Evolutionary conservation across 2,113 vertebrate genomes (phyloP).

Genomic region (Myotis brandtii): DNA sequence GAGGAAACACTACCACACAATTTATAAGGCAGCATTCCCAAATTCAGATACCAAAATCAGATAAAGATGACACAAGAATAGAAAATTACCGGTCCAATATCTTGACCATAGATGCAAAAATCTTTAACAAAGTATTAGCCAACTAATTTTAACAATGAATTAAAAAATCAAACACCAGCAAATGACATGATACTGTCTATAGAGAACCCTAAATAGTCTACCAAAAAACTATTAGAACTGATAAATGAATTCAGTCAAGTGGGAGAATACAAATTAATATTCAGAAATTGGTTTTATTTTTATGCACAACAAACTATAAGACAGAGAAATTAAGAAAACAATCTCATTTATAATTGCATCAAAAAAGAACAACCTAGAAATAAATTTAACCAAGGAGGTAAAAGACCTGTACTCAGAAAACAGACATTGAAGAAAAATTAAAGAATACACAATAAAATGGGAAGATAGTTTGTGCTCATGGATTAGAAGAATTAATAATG

Average conservation of each 20-base stretch:
- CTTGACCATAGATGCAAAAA: not conserved
- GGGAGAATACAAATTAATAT: not conserved
- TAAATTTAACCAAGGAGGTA: not conserved
- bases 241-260: not conserved
- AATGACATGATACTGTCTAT: not conserved
- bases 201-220: not conserved
- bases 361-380: not conserved
- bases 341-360: not conserved
- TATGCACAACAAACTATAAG: not conserved
- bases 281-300: not conserved
- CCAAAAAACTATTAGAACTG: not conserved
- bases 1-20: not conserved
- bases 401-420: not conserved
- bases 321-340: not conserved
- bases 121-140: not conserved
- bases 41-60: not conserved
- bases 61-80: not conserved
- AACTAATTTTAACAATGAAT: not conserved
- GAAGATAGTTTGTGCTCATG: not conserved
- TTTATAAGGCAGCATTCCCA: not conserved
- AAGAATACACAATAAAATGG: not conserved
- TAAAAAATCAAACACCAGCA: not conserved
- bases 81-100: not conserved
- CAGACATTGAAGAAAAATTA: not conserved
- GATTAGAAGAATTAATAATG: not conserved